A percentile compares a stretch with the other conserved stretches of the same genome.
phyloP scores from a whole-genome alignment of 2,113 vertebrate species.

The Haplochromis burtoni region DNA sequence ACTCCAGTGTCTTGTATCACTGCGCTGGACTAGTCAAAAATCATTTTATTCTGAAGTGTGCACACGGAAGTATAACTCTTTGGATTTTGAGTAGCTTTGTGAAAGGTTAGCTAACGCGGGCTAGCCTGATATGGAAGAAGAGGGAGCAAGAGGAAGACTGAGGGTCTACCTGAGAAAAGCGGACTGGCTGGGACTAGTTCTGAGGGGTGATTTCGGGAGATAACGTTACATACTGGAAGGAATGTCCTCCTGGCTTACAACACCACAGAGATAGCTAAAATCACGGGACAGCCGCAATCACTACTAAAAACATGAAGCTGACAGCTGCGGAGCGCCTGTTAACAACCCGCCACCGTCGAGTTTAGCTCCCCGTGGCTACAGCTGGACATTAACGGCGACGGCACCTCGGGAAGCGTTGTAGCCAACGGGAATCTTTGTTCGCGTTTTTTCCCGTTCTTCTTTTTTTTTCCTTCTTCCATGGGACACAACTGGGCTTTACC shows the following conservation, averaged over 20 bases:
- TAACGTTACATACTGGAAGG: constrained; percentile 32
- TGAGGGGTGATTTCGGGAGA: constrained; percentile 31
- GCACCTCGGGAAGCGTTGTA: neutral
- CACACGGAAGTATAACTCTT: neutral
- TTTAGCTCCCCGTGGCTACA: neutral
- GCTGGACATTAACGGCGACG: neutral
- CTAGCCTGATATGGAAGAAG: constrained; percentile 42
- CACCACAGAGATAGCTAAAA: neutral
- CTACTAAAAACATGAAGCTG: constrained; percentile 19
- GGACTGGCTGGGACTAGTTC: constrained; percentile 24
- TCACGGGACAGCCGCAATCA: neutral
- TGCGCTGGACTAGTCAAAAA: neutral
- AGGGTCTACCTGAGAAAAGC: neutral
- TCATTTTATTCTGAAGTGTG: constrained; percentile 20
- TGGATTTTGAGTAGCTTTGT: neutral
- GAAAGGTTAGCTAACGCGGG: neutral
- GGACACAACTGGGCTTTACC: neutral
- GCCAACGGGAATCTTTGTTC: constrained; percentile 18
- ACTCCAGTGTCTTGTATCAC: neutral
- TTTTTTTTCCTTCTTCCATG: neutral
- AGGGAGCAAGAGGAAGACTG: neutral
- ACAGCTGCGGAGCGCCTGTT: neutral
- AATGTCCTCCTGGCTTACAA: neutral
- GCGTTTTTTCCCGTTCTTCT: neutral
- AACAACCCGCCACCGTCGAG: neutral